phyloP scores from a whole-genome alignment of 2,797 vertebrate species.

The Cottoperca gobio region DNA sequence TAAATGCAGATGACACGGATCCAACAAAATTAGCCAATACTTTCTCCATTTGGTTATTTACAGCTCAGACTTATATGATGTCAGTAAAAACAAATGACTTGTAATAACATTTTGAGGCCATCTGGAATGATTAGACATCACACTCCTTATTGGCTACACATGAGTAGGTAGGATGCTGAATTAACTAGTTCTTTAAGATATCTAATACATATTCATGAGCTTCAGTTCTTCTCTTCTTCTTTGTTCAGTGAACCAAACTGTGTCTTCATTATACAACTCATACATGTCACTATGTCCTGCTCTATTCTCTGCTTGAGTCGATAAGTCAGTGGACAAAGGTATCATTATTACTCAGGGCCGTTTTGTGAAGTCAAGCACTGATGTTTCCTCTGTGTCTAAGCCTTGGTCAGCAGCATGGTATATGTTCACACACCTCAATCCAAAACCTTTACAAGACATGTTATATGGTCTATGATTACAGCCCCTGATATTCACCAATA shows the following conservation, averaged over 20 bases:
- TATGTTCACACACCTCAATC: not conserved
- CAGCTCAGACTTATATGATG: not conserved
- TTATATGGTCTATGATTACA: not conserved
- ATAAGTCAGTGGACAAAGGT: slow-evolving; percentile 31
- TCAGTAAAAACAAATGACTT: slow-evolving; percentile 1
- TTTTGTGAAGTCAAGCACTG: slow-evolving; percentile 48
- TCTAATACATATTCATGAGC: not conserved
- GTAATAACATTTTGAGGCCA: slow-evolving; percentile 17
- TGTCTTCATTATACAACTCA: slow-evolving; percentile 2
- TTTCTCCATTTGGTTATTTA: not conserved
- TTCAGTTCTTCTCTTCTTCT: not conserved
- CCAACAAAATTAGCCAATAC: not conserved
- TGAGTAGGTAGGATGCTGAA: not conserved
- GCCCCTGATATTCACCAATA: not conserved
- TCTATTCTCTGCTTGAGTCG: slow-evolving; percentile 5
- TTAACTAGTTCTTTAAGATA: not conserved
- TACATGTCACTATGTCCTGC: slow-evolving; percentile 6
- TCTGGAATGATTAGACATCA: not conserved
- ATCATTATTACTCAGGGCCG: slow-evolving; percentile 42
- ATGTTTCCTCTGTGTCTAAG: slow-evolving; percentile 53
- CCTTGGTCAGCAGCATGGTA: slow-evolving; percentile 10
- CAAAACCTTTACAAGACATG: not conserved
- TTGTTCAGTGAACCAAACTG: not conserved
- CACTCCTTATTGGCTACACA: not conserved
- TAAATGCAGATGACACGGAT: not conserved